phyloP scores from a whole-genome alignment of 2,888 invertebrate genomes.

The Sarcophaga carnaria region DNA sequence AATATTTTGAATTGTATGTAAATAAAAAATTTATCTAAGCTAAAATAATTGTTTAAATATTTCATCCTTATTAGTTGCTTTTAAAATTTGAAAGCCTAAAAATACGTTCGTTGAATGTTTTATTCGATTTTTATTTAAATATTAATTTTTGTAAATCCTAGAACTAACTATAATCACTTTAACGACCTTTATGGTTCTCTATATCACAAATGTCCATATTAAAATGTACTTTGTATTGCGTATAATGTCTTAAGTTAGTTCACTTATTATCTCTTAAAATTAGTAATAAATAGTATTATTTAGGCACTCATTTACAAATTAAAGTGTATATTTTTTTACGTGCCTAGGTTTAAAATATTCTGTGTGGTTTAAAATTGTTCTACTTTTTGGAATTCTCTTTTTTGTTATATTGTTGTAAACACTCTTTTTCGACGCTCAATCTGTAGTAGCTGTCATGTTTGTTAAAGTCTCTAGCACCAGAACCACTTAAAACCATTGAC shows the following conservation, averaged over 20 bases:
- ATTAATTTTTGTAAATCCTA: constrained; percentile 11
- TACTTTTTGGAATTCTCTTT: constrained; percentile 17
- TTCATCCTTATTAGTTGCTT: too few relatives aligned
- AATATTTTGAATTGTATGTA: too few relatives aligned
- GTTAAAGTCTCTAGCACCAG: constrained; percentile 75
- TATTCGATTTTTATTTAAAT: neutral
- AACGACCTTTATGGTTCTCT: constrained; percentile 35
- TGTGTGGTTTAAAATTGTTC: neutral
- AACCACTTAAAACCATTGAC: constrained; percentile 77
- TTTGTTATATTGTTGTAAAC: neutral
- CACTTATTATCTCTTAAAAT: constrained; percentile 34
- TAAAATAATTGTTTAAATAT: too few relatives aligned
- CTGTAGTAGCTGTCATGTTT: constrained; percentile 75
- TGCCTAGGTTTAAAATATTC: constrained; percentile 23
- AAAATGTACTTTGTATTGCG: constrained; percentile 28
- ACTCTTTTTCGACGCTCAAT: constrained; percentile 26
- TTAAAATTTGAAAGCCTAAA: constrained; percentile 21
- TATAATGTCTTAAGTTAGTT: neutral
- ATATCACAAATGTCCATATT: constrained; percentile 46
- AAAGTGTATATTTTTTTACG: constrained; percentile 15
- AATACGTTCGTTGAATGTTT: constrained; percentile 10
- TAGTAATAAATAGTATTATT: constrained; percentile 20
- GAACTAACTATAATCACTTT: constrained; percentile 41
- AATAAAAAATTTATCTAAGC: too few relatives aligned
- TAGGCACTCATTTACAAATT: constrained; percentile 50